A percentile compares a stretch with the other conserved stretches of the same genome.
These are phyloP conservation scores for Papilio gigon DNA, from an alignment of 2,888 invertebrate species.

Conservation along the genomic window DNA sequence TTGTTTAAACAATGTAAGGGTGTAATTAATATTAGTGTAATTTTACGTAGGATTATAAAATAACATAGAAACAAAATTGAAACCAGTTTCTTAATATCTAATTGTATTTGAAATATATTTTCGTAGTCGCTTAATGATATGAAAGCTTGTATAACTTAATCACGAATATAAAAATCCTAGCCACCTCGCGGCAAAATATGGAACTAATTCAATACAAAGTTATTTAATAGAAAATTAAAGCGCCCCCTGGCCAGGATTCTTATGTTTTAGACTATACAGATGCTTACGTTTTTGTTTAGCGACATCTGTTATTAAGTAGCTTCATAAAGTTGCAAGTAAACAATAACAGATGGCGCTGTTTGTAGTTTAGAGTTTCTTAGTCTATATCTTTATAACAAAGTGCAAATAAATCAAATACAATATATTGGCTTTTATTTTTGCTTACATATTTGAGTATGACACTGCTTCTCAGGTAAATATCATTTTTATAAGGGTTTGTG, in stretches of 20 bases:
- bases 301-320: slow-evolving; percentile 25
- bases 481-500: slow-evolving; percentile 35
- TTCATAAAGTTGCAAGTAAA: not conserved
- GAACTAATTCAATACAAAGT: too few relatives aligned
- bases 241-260: too few relatives aligned
- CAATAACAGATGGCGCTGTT: slow-evolving; percentile 26
- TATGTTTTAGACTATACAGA: too few relatives aligned
- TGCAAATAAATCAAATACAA: slow-evolving; percentile 26
- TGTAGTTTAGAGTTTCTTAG: slow-evolving; percentile 11
- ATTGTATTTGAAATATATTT: not conserved
- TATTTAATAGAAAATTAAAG: too few relatives aligned
- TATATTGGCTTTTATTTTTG: slow-evolving; percentile 38
- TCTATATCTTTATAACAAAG: slow-evolving; percentile 25
- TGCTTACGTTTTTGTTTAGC: too few relatives aligned
- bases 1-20: not conserved
- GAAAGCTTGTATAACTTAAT: slow-evolving; percentile 3
- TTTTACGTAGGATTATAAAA: not conserved
- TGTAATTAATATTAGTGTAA: not conserved
- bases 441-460: slow-evolving; percentile 21
- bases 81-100: not conserved
- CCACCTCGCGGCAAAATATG: too few relatives aligned
- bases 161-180: too few relatives aligned
- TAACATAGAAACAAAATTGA: not conserved
- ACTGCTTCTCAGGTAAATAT: slow-evolving; percentile 38
- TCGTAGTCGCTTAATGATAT: not conserved